phyloP scores from a whole-genome alignment of 1,140 invertebrate genomes.

The Wiebesia pumilae region DNA sequence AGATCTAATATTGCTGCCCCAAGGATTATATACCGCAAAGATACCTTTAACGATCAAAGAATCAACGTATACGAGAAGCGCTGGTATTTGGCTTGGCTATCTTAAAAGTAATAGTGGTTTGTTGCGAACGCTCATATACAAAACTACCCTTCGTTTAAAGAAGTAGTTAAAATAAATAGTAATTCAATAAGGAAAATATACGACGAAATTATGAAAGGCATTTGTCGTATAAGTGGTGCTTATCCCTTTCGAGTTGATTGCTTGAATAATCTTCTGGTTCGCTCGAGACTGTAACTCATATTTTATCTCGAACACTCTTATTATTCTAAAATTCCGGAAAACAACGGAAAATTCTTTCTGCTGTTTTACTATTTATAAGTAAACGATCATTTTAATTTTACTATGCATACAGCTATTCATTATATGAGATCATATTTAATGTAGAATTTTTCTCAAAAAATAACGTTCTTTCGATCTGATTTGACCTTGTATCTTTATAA shows the following conservation, averaged over 20 bases:
- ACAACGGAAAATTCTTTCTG: not conserved
- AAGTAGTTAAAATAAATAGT: too few relatives aligned
- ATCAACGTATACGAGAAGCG: not conserved
- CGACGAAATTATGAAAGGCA: not conserved
- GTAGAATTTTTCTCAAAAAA: too few relatives aligned
- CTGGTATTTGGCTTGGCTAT: not conserved
- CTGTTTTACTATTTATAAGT: not conserved
- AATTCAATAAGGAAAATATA: not conserved
- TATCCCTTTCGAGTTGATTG: not conserved
- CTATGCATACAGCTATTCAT: not conserved
- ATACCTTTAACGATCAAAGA: not conserved
- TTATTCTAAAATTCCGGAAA: not conserved
- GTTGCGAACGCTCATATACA: not conserved
- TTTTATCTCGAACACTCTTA: not conserved
- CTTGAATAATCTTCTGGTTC: not conserved
- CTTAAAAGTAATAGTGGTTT: not conserved
- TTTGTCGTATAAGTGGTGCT: not conserved
- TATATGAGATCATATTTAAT: not conserved
- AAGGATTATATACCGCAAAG: not conserved
- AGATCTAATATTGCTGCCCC: not conserved
- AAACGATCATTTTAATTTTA: not conserved
- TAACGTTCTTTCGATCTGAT: too few relatives aligned
- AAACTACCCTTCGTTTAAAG: not conserved
- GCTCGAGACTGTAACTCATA: not conserved
- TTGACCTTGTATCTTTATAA: too few relatives aligned